Evolutionary conservation across 2,797 vertebrate genomes (phyloP).

Genomic region (Buceros bicornis): DNA sequence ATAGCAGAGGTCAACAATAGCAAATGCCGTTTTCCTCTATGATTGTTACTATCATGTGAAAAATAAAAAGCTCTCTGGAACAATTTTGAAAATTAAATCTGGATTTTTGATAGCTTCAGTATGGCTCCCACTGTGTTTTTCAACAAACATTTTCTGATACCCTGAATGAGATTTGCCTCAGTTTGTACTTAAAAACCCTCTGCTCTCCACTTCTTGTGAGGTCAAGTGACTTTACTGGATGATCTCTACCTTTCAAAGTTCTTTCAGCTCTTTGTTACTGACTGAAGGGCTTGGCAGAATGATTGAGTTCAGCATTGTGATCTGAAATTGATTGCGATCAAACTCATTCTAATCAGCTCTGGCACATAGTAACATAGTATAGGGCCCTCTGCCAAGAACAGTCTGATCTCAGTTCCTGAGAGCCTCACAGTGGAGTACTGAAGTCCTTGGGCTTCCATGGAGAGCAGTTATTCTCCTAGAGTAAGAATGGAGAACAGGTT

Average conservation of each 20-base stretch:
- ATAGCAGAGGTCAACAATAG: not conserved
- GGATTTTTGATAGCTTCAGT: slow-evolving; percentile 37
- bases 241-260: slow-evolving; percentile 24
- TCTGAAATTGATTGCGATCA: slow-evolving; percentile 59
- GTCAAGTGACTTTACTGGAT: not conserved
- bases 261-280: slow-evolving; percentile 10
- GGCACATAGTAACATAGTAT: slow-evolving; percentile 12
- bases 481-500: not conserved
- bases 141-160: not conserved
- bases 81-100: slow-evolving; percentile 40
- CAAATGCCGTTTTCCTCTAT: not conserved
- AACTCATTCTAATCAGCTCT: slow-evolving; percentile 48
- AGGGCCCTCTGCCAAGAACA: slow-evolving; percentile 57
- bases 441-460: not conserved
- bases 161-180: not conserved
- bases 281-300: slow-evolving; percentile 29
- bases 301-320: not conserved
- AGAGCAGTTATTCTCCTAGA: not conserved
- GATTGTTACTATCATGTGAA: not conserved
- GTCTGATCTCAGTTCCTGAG: slow-evolving; percentile 13
- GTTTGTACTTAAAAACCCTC: not conserved
- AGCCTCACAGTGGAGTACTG: not conserved
- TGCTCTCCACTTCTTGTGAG: not conserved
- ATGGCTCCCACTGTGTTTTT: not conserved
- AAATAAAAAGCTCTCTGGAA: not conserved